Evolutionary conservation across 2,113 vertebrate species (phyloP).

Genomic region (Rynchops niger): DNA sequence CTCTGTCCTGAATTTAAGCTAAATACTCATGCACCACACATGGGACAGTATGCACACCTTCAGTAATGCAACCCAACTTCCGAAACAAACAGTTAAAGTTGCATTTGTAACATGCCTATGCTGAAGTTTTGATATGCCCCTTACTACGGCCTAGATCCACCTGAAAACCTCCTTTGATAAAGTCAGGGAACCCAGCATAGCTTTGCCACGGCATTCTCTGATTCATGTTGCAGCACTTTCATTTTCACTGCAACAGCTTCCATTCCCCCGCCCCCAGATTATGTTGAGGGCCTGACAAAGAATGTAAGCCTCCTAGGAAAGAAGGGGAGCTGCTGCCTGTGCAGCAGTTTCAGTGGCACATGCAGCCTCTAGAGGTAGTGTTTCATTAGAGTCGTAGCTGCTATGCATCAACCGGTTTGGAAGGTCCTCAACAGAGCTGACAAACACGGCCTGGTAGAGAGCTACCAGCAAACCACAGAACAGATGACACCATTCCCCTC

Average conservation of each 20-base stretch:
- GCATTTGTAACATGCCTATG: fast-evolving
- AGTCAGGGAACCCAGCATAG: background rate
- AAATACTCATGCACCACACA: fast-evolving
- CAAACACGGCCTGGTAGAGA: background rate
- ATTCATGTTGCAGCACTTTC: background rate
- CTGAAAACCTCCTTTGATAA: background rate
- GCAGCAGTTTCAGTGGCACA: background rate
- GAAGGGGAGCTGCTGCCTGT: background rate
- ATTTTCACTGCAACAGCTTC: background rate
- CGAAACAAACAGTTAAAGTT: background rate
- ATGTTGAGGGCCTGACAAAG: background rate
- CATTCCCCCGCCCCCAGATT: background rate
- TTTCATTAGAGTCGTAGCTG: background rate
- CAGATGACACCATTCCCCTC: fast-evolving
- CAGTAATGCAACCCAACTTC: fast-evolving
- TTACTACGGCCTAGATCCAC: background rate
- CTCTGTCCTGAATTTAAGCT: background rate
- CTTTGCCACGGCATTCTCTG: fast-evolving
- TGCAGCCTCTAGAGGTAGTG: background rate
- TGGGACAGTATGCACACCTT: fast-evolving
- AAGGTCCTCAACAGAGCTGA: background rate
- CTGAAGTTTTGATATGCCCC: too few relatives aligned
- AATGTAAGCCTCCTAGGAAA: background rate
- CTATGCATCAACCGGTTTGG: background rate
- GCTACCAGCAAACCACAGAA: background rate